Base-by-base conservation (phyloP, 2,797 vertebrate species). In the Toxotes lorentzi region DNA sequence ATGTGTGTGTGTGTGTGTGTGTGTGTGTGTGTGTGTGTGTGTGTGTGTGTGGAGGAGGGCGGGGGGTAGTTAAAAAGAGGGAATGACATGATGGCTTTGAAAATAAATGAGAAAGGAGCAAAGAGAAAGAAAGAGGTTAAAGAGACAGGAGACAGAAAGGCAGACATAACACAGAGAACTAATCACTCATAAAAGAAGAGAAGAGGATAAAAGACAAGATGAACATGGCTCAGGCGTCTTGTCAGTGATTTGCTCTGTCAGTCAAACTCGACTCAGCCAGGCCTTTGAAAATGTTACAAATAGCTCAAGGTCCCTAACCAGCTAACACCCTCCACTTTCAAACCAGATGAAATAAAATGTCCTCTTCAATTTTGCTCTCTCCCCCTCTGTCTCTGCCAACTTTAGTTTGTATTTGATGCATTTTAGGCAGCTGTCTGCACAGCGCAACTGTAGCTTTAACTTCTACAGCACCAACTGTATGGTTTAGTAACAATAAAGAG, bases 201-300 rank as follows among this genome's bases (percentile, higher is more conserved):
- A 14, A 54, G 41, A 45, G 57, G 60, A 84, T 89, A 41, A 86
- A 83, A 85, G 81, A 84, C 8, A 0, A 67, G 78, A 76, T 11
- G 73, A 85, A 71, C 50, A 54, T 4, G 70, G 56, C 73, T 81
- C 65, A 47, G 77, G 56, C 19, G 21, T 79, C 70, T 60, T 53
- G 71, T 83, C 70, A 8, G 58, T 64, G 79, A 65, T 83, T 81
- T 73, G 58, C 54, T 75, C 66, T 34, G 70, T 85, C 87, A 82
- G 59, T 84, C 89, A 84, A 83, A 87, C 50, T 50, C 12, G 12
- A 75, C 76, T 86, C 56, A 54, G 54, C 48, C 43, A 1, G 21
- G n/a, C 68, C 69, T 88, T 88, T 88, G 79, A 88, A 83, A 78
- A 66, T 6, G 41, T 71, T 69, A 51, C 64, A 69, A 69, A 71